A percentile compares a stretch with the other conserved stretches of the same genome.
Evolutionary conservation across 2,797 vertebrate genomes (phyloP).

Genomic region (Etheostoma nigrum): DNA sequence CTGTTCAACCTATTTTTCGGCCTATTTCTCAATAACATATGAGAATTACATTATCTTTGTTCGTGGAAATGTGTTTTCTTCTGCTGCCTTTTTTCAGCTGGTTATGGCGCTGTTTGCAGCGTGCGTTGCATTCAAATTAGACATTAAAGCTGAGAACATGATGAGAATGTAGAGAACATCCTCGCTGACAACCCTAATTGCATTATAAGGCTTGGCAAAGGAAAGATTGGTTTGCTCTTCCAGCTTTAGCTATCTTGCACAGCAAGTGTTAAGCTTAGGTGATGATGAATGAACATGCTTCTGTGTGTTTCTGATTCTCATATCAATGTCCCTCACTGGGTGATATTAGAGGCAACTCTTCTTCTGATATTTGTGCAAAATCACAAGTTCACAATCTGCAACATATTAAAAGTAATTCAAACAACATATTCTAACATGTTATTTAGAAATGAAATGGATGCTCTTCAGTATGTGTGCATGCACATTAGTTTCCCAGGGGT

Average conservation of each 20-base stretch:
- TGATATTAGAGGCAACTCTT: not conserved
- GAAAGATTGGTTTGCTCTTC: not conserved
- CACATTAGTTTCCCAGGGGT: not conserved
- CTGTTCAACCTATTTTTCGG: not conserved
- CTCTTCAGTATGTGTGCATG: not conserved
- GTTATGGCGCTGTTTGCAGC: constrained; percentile 18
- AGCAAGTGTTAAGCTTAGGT: not conserved
- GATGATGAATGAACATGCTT: not conserved
- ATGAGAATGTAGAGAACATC: not conserved
- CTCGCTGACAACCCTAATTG: not conserved
- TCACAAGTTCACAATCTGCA: too few species aligned
- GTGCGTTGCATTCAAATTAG: not conserved
- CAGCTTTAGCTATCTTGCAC: not conserved
- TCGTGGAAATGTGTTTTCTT: constrained; percentile 15
- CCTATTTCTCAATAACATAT: not conserved
- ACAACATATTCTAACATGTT: not conserved
- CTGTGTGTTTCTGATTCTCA: not conserved
- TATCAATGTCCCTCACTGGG: not conserved
- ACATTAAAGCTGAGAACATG: not conserved
- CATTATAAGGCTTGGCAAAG: not conserved
- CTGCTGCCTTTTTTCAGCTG: constrained; percentile 2
- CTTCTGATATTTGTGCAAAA: not conserved
- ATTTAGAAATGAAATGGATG: not conserved
- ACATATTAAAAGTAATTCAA: not conserved
- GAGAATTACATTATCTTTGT: constrained; percentile 23